These are phyloP conservation scores for Macaria notata DNA, from an alignment of 2,888 invertebrate species.

Conservation along the genomic window DNA sequence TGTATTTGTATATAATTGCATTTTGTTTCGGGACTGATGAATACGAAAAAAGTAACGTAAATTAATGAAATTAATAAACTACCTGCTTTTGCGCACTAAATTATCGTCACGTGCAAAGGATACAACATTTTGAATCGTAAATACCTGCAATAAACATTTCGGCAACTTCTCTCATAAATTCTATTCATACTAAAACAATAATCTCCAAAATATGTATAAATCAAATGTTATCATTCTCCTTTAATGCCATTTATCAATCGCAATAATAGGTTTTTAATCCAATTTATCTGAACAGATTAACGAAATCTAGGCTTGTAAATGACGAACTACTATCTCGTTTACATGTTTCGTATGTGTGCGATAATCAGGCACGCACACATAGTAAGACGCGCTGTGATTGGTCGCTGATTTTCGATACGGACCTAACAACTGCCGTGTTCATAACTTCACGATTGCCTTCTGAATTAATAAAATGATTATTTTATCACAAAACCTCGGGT, in stretches of 20 bases:
- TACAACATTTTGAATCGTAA: not conserved
- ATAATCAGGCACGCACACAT: slow-evolving; percentile 26
- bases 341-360: slow-evolving; percentile 23
- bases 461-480: slow-evolving; percentile 32
- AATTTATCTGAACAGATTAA: slow-evolving; percentile 63
- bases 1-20: too few relatives aligned
- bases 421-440: slow-evolving; percentile 3
- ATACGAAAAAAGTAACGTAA: too few relatives aligned
- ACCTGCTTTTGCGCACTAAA: too few relatives aligned
- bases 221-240: slow-evolving; percentile 77
- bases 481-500: slow-evolving; percentile 60
- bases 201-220: slow-evolving; percentile 60
- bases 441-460: slow-evolving; percentile 12
- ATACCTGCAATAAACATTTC: slow-evolving; percentile 23
- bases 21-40: too few relatives aligned
- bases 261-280: slow-evolving; percentile 65
- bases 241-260: slow-evolving; percentile 66
- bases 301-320: slow-evolving; percentile 62
- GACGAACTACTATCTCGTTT: slow-evolving; percentile 39
- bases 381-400: slow-evolving; percentile 28
- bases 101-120: too few relatives aligned
- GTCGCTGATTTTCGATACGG: slow-evolving; percentile 10
- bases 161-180: slow-evolving; percentile 4
- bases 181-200: slow-evolving; percentile 15
- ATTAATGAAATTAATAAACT: too few relatives aligned